Percentiles rank a stretch among this genome's conserved stretches.
phyloP scores from a whole-genome alignment of 2,113 vertebrate species.

The Vicugna pacos region DNA sequence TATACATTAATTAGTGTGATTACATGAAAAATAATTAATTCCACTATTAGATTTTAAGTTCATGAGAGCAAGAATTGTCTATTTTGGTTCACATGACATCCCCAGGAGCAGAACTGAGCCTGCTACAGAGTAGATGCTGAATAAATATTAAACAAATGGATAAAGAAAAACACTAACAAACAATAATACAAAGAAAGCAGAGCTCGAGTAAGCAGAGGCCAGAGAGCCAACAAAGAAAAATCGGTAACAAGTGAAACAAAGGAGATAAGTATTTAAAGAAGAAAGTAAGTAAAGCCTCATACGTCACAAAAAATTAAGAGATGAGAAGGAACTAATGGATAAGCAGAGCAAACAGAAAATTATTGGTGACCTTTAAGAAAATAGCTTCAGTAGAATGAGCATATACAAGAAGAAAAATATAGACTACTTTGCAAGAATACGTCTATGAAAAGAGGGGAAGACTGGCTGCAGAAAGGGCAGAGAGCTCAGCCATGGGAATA shows the following conservation, averaged over 20 bases:
- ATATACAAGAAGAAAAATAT: neutral
- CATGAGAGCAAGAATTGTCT: neutral
- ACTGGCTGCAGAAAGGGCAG: neutral
- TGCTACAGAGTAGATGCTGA: neutral
- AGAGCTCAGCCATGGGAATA: neutral
- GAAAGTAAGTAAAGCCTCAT: neutral
- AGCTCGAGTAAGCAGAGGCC: neutral
- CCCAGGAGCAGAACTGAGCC: neutral
- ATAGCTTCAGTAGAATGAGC: neutral
- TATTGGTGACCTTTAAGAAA: neutral
- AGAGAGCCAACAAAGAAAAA: neutral
- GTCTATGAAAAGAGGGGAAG: neutral
- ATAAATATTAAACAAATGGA: neutral
- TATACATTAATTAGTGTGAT: neutral
- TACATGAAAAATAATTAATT: slow-evolving; percentile 17
- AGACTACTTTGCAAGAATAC: neutral
- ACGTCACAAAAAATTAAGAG: neutral
- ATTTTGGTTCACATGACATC: neutral
- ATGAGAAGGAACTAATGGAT: neutral
- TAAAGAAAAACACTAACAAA: neutral
- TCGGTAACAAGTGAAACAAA: neutral
- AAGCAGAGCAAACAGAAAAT: neutral
- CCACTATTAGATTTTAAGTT: neutral
- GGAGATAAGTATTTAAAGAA: neutral
- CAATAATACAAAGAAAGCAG: slow-evolving; percentile 28